Conservation (phyloP, 2,888 invertebrate species). For the Patella caerulea region DNA sequence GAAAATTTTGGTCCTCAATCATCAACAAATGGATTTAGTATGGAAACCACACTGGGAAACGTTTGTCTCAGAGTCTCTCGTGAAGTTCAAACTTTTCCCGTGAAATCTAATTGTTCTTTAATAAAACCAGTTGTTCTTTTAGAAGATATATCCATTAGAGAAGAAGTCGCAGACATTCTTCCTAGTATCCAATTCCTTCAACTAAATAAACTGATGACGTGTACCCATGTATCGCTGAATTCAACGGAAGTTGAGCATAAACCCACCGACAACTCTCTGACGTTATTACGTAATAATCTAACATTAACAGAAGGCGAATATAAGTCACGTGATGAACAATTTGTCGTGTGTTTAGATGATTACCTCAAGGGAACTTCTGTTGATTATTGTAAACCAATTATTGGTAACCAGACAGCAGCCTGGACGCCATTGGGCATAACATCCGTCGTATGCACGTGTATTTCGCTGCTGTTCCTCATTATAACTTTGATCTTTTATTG, state of each 20-base stretch:
- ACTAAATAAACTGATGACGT: neutral
- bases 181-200: neutral
- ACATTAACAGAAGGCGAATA: neutral
- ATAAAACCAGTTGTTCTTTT: too few species aligned
- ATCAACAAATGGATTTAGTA: neutral
- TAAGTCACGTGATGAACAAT: neutral
- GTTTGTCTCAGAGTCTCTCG: neutral
- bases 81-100: neutral
- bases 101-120: neutral
- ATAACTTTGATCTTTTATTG: slow-evolving; percentile 1
- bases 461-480: neutral
- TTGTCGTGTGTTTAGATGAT: neutral
- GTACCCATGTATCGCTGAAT: neutral
- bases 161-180: neutral
- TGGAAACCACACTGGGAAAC: neutral
- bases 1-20: neutral
- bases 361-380: neutral
- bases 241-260: neutral
- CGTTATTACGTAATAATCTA: neutral
- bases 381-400: neutral
- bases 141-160: neutral
- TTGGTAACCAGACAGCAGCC: neutral
- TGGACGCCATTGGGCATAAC: neutral
- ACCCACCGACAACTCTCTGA: neutral
- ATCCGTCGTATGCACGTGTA: neutral